Conservation (phyloP, 2,113 vertebrate genomes). For the Eptatretus burgeri region DNA sequence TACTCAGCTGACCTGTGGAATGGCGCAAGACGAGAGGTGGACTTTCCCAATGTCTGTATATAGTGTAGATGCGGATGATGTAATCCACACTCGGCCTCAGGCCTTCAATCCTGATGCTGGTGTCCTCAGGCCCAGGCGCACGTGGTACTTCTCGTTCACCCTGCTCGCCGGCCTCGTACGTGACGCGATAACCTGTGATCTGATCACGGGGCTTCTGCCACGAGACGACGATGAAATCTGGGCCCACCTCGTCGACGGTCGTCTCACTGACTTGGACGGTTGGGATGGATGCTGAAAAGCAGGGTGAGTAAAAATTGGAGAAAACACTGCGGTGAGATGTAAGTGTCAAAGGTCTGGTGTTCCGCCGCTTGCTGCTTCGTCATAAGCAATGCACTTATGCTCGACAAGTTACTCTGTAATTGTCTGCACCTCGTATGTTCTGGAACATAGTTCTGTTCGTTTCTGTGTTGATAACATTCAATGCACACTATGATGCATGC, state of each 20-base stretch:
- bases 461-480: too few species aligned
- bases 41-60: slow-evolving; percentile 55
- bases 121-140: slow-evolving; percentile 40
- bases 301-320: too few species aligned
- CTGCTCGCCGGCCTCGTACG: slow-evolving; percentile 21
- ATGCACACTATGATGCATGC: too few species aligned
- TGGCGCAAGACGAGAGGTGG: slow-evolving; percentile 52
- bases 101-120: slow-evolving; percentile 42
- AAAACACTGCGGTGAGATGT: too few species aligned
- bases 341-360: too few species aligned
- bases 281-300: too few species aligned
- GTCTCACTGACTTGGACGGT: too few species aligned
- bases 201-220: slow-evolving; percentile 84
- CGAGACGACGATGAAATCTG: slow-evolving; percentile 57
- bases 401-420: too few species aligned
- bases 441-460: too few species aligned
- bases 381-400: too few species aligned
- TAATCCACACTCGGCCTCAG: slow-evolving; percentile 85
- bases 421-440: too few species aligned
- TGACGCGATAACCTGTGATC: slow-evolving; percentile 56
- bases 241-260: slow-evolving; percentile 29
- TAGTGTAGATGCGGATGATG: slow-evolving; percentile 70
- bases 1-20: slow-evolving; percentile 38
- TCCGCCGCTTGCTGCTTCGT: too few species aligned
- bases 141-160: slow-evolving; percentile 52